Conservation (phyloP, 2,888 invertebrate species). For the Macrophya annulata region DNA sequence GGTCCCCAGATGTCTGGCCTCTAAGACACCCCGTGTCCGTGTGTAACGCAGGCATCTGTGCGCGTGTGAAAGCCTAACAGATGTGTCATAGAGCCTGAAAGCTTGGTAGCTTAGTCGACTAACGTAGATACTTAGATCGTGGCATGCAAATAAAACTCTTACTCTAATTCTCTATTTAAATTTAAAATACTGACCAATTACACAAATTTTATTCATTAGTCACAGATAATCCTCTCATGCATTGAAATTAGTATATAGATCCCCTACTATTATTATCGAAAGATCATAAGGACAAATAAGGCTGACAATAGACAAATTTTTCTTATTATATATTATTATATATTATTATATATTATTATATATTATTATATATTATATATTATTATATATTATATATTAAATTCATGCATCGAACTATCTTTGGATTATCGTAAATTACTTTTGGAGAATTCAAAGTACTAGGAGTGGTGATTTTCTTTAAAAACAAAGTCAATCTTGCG, state of each 20-base stretch:
- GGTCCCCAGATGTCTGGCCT: slow-evolving; percentile 58
- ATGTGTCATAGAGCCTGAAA: slow-evolving; percentile 56
- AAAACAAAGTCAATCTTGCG: background rate
- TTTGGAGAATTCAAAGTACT: background rate
- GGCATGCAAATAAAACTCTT: slow-evolving; percentile 45
- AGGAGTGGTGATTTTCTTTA: background rate
- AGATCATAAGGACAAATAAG: background rate
- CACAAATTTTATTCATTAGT: background rate
- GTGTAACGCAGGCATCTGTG: slow-evolving; percentile 47
- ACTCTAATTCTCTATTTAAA: slow-evolving; percentile 46
- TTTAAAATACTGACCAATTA: background rate
- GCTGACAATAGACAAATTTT: background rate
- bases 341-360: too few relatives aligned
- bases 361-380: too few relatives aligned
- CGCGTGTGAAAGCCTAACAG: slow-evolving; percentile 56
- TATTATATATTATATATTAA: too few relatives aligned
- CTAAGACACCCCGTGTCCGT: slow-evolving; percentile 50
- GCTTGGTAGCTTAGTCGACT: slow-evolving; percentile 53
- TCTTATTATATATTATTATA: too few relatives aligned
- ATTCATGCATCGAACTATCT: background rate
- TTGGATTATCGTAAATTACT: background rate
- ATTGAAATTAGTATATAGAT: background rate
- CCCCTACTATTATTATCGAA: background rate
- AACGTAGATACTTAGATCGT: slow-evolving; percentile 41
- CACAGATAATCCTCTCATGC: background rate